These are phyloP conservation scores for Dermatemys mawii DNA, from an alignment of 2,113 vertebrate genomes.

Conservation along the genomic window DNA sequence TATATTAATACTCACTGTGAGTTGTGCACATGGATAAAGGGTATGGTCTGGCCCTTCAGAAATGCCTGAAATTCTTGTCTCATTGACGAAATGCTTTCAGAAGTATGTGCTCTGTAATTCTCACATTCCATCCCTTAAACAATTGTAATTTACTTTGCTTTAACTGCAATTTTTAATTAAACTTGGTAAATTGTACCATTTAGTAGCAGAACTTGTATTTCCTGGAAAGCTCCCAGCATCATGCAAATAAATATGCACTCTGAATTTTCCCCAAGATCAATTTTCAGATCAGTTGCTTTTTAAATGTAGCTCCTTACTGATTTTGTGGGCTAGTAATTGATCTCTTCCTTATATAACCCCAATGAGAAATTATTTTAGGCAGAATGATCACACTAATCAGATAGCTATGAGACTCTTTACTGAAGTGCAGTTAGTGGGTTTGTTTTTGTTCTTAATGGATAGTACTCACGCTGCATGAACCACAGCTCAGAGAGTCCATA, in stretches of 20 bases:
- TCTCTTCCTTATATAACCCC: not conserved
- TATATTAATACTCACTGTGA: not conserved
- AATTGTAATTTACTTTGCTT: not conserved
- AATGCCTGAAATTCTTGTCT: not conserved
- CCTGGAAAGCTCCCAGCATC: not conserved
- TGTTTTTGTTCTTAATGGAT: not conserved
- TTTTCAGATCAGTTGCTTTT: not conserved
- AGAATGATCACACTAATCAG: not conserved
- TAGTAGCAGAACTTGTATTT: not conserved
- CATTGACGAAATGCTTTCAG: not conserved
- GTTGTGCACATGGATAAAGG: not conserved
- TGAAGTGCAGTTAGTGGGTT: not conserved
- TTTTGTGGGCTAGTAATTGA: conserved; percentile 4
- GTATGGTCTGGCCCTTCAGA: not conserved
- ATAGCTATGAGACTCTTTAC: not conserved
- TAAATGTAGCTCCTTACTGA: not conserved
- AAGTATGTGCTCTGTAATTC: not conserved
- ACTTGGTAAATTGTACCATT: not conserved
- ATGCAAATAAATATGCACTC: conserved; percentile 1
- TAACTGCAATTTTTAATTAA: not conserved
- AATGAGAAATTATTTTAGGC: not conserved
- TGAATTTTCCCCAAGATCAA: conserved; percentile 6
- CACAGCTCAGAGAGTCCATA: not conserved
- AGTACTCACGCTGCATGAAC: not conserved
- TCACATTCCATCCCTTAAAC: not conserved